Base-by-base conservation (phyloP, 2,888 invertebrate species). In the Leuctra nigra region DNA sequence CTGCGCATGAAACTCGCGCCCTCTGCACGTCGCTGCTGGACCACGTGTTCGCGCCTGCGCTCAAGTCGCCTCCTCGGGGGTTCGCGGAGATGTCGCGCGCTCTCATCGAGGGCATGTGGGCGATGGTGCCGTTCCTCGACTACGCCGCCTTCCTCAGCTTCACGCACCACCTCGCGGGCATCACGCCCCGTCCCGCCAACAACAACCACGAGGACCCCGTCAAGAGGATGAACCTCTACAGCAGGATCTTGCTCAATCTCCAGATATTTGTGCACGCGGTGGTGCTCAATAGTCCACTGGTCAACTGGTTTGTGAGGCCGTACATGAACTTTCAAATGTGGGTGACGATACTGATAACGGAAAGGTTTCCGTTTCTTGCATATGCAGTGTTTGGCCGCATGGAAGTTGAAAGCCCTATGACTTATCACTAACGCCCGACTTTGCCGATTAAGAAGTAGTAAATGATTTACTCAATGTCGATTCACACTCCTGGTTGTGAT, bases 61-160 rank as follows among this genome's bases (percentile, higher is more conserved):
- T 89, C 9, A 75, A 77, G 53, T 74, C 77, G 44, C 79, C 79
- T 2, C 78, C 78, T 0, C 73, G 81, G 39, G 75, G 82, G 54
- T 90, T 87, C 69, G 73, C 81, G 53, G 71, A 78, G 62, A 83
- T 87, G 81, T 75, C 84, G 0, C 69, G 67, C 0, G 77, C 81
- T 1, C 72, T 90, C 66, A 68, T 88, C 1, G 75, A 83, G 50
- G 87, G 87, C 0, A 70, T 90, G 67, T 84, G 83, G 83, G 77
- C 77, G 2, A 72, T 86, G 41, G 82, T 83, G 68, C 84, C 86
- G 0, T 70, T 75, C 33, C 72, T 87, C 0, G 72, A 84, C 4
- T 74, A 81, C 0, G 70, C 75, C 4, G 75, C 80, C 1, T 79
- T 81, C 65, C 66, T 83, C 13, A 80, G 76, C 65, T 78, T 77